Evolutionary conservation across 2,113 vertebrate genomes (phyloP), one percentile per base, ranked within the genome.

Genomic region (Chauna torquata): DNA sequence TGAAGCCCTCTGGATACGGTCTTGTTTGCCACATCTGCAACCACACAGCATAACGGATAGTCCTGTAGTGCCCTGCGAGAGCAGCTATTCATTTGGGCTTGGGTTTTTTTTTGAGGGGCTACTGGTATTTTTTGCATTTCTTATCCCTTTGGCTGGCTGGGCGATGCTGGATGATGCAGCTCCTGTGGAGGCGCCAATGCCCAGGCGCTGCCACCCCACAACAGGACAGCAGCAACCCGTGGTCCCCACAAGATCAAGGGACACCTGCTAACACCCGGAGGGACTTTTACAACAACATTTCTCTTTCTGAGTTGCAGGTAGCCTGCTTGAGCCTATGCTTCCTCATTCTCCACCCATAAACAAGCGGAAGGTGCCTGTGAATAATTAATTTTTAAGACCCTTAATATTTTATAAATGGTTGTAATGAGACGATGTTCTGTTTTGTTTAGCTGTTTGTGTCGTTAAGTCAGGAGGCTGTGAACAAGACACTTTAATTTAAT

Each of bases 341-440:
- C 79, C 86, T 79, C 75, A 12, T 62, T 12, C 69, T 91, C 59
- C 85, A 80, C 70, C 32, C 62, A 80, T 34, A 92, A 96, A 85
- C 72, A 54, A 89, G 82, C 2, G 28, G 78, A 96, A 97, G 80
- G 83, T 40, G 32, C 55, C 79, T 28, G 72, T 94, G 93, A 97
- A 97, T 76, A 96, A 98, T 98, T 96, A 88, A 96, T 95, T 95
- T 92, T 96, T 91, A 95, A 97, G 96, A 96, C 88, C 83, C 97
- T 97, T 94, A 97, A 97, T 98, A 96, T 98, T 98, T 98, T 94
- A 97, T 96, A 95, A 86, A 94, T 12, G 57, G 92, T 89, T 95
- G 92, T 92, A 94, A 97, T 58, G 84, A 97, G 94, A 55, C 0
- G 0, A 55, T 36, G 94, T 74, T 91, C 68, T 94, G 94, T 96